Evolutionary conservation across 1,140 invertebrate species (phyloP), one percentile per base, ranked within the genome.

Genomic region (Helicoverpa armigera): DNA sequence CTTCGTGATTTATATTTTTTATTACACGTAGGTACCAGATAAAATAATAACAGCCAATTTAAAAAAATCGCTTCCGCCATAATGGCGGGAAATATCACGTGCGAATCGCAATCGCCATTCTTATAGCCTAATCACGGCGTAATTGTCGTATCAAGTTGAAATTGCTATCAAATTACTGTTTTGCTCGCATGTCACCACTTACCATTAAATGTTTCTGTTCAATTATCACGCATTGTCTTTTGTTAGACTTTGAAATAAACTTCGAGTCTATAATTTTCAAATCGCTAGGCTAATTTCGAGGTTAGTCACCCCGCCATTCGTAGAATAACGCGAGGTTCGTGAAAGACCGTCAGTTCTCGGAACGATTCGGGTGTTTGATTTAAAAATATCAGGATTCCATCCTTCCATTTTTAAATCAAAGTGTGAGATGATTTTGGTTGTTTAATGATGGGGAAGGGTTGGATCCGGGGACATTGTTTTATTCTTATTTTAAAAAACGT

Each of bases 91-190:
- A 77, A 53, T 53, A 77, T 61, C 69, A 70, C 69, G 78, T 80
- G 65, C 77, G 53, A 80, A 72, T 73, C 65, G 65, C 35, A 13
- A 80, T 80, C 43, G 77, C 65, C 18, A 61, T 73, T 76, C 58
- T 76, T 58, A 60, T 67, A 61, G 13, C 43, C 54, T 60, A 72
- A 80, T 80, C 69, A 80, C 48, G 14, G 7, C 56, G 43, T 80
- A 72, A 80, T 80, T 72, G 78, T 72, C 67, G 67, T 72, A 80
- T 80, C 78, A 80, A 61, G 67, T 80, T 18, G 16, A 80, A 80
- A 80, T 80, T 72, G 61, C 60, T 77, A 77, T 77, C 75, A 77
- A 77, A 77, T 77, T 77, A 77, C 61, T 77, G 48, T 77, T 77
- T 77, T 54, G 75, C 61, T 65, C 61, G 23, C 75, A 77, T 77